Base-by-base conservation (phyloP, 35 echinoderm and acorn worm species). In the Apostichopus parvimensis region DNA sequence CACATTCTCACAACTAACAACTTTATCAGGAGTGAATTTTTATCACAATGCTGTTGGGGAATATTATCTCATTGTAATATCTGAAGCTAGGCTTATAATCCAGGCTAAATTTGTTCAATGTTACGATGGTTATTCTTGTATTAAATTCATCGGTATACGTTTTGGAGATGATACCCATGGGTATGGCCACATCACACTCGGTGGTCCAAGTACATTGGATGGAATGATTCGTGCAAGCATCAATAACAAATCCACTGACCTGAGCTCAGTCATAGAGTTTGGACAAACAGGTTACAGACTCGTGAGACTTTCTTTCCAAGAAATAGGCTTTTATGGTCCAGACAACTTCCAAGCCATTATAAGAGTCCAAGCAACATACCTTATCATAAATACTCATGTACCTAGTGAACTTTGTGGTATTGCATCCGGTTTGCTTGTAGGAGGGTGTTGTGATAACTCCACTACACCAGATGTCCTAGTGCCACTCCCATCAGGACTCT, bases 31-130 rank as follows among this genome's bases (percentile, higher is more conserved):
- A n/a, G 28, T 79, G 55, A 93, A 88, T 1, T 93, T 95, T 90
- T 70, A 87, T 56, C 92, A 95, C 58, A 77, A 87, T 64, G 70
- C 76, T 53, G 92, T 95, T 4, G 93, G 96, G 21, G 91, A 98
- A 73, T 95, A 93, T 70, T 80, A 95, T 26, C 89, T 98, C 15
- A 88, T 98, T 64, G 71, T 76, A 79, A 57, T 95, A 9, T 24
- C 87, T 25, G 24, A 95, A 10, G 73, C 56, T 18, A 82, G 54
- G 77, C 77, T 98, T 17, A 77, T 95, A 22, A 83, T 98, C 58
- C 96, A 98, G 79, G 96, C 93, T 11, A 93, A 98, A 66, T 98
- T 84, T 95, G 92, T 98, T 17, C 66, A 28, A 11, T 98, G 96
- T 55, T 93, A 93, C 91, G 88, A 78, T 1, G 25, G 77, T 26